Conservation (phyloP, 1,140 invertebrate species). For the Sycobia sp. region DNA sequence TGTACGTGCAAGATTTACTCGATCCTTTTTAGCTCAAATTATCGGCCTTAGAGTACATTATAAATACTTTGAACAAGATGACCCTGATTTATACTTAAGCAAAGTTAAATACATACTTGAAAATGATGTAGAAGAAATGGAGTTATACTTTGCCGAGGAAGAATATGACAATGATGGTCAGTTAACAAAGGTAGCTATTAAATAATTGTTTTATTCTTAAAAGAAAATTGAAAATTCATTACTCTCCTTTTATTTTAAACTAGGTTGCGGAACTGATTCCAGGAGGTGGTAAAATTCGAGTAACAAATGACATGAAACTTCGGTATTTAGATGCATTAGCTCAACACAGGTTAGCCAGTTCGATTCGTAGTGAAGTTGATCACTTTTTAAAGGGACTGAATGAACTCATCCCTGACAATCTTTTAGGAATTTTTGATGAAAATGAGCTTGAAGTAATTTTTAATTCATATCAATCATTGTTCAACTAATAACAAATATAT, state of each 20-base stretch:
- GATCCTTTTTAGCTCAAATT: slow-evolving; percentile 93
- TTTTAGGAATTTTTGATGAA: slow-evolving; percentile 94
- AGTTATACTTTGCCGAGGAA: slow-evolving; percentile 87
- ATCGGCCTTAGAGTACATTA: slow-evolving; percentile 92
- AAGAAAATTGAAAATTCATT: neutral
- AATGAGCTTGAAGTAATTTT: slow-evolving; percentile 86
- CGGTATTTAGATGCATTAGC: slow-evolving; percentile 88
- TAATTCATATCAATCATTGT: neutral
- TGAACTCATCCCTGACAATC: slow-evolving; percentile 88
- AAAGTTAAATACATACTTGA: slow-evolving; percentile 93
- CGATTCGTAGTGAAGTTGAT: slow-evolving; percentile 83
- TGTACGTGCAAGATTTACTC: slow-evolving; percentile 86
- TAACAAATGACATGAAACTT: slow-evolving; percentile 79
- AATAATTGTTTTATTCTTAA: too few relatives aligned
- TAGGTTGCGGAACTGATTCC: slow-evolving; percentile 58
- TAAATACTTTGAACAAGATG: slow-evolving; percentile 96
- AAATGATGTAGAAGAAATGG: slow-evolving; percentile 85
- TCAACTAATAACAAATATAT: slow-evolving; percentile 28
- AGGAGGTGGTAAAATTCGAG: slow-evolving; percentile 63
- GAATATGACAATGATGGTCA: slow-evolving; percentile 82
- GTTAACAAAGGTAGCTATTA: slow-evolving; percentile 64
- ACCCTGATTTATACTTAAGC: slow-evolving; percentile 88
- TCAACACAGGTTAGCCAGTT: slow-evolving; percentile 83
- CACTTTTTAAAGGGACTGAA: slow-evolving; percentile 88
- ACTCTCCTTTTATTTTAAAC: neutral